Conservation (phyloP, 1,140 invertebrate species). For the Panagrolaimus sp. region DNA sequence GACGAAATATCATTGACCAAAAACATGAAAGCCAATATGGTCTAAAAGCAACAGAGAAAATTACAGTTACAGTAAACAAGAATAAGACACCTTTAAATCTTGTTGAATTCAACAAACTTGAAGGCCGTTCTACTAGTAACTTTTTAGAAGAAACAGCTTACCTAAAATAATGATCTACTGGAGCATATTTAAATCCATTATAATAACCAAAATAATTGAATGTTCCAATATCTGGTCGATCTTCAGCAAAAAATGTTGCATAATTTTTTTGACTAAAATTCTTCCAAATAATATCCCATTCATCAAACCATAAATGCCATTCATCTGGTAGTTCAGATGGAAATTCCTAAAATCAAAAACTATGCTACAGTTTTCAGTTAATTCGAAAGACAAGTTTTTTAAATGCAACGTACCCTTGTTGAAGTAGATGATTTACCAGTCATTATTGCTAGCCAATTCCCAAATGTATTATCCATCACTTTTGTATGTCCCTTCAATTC, state of each 20-base stretch:
- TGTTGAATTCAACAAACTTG: too few relatives aligned
- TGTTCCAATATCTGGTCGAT: slow-evolving; percentile 58
- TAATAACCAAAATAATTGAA: slow-evolving; percentile 41
- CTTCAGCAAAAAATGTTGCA: slow-evolving; percentile 48
- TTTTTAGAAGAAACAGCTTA: too few relatives aligned
- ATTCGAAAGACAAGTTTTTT: not conserved
- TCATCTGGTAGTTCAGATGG: slow-evolving; percentile 56
- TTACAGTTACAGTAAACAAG: too few relatives aligned
- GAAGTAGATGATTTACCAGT: slow-evolving; percentile 15
- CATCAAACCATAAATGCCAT: slow-evolving; percentile 62
- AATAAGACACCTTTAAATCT: too few relatives aligned
- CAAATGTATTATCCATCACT: slow-evolving; percentile 25
- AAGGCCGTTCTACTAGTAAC: too few relatives aligned
- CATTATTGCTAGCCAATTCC: slow-evolving; percentile 22
- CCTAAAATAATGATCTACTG: slow-evolving; percentile 35
- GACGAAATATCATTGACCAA: slow-evolving; percentile 25
- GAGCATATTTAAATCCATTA: slow-evolving; percentile 32
- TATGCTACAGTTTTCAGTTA: not conserved
- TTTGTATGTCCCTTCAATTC: slow-evolving; percentile 25
- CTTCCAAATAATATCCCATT: slow-evolving; percentile 69
- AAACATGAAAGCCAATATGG: slow-evolving; percentile 24
- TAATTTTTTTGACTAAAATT: slow-evolving; percentile 61
- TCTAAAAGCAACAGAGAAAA: too few relatives aligned
- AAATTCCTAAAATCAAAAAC: slow-evolving; percentile 56
- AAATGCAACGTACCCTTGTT: slow-evolving; percentile 15